phyloP scores from a whole-genome alignment of 1,140 invertebrate genomes.

The Drosophila sp. region DNA sequence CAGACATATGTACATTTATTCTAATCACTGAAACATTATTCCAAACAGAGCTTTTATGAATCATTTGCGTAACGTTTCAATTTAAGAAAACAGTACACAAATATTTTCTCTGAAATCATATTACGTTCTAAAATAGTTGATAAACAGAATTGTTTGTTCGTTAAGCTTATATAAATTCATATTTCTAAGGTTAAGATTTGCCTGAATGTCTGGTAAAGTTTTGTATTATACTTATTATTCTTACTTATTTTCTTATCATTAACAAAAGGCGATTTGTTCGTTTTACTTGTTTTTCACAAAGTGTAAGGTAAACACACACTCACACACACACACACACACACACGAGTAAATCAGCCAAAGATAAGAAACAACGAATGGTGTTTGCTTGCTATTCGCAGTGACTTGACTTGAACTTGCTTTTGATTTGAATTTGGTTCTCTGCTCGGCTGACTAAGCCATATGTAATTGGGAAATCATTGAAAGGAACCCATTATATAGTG shows the following conservation, averaged over 20 bases:
- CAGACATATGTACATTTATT: not conserved
- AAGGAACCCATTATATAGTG: constrained; percentile 32
- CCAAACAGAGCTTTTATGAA: not conserved
- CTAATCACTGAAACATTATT: not conserved
- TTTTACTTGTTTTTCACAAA: constrained; percentile 24
- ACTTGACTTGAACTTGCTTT: constrained; percentile 19
- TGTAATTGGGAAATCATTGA: constrained; percentile 1
- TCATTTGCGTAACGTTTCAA: not conserved
- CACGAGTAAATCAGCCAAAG: constrained; percentile 6
- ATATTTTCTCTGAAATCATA: no score
- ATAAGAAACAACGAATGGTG: not conserved
- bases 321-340: constrained; percentile 2
- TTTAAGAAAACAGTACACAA: no score
- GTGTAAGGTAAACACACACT: constrained; percentile 38
- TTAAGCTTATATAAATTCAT: not conserved
- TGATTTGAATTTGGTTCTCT: not conserved
- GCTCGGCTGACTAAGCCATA: constrained; percentile 1
- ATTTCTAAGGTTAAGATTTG: constrained; percentile 7
- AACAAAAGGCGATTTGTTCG: constrained; percentile 24
- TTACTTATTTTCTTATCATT: constrained; percentile 10
- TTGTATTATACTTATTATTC: constrained; percentile 12
- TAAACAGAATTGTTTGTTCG: not conserved
- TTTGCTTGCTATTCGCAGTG: not conserved
- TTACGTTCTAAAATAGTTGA: not conserved
- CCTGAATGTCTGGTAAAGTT: constrained; percentile 33